Conservation (phyloP, 2,797 vertebrate species). For the Urosaurus nigricauda region DNA sequence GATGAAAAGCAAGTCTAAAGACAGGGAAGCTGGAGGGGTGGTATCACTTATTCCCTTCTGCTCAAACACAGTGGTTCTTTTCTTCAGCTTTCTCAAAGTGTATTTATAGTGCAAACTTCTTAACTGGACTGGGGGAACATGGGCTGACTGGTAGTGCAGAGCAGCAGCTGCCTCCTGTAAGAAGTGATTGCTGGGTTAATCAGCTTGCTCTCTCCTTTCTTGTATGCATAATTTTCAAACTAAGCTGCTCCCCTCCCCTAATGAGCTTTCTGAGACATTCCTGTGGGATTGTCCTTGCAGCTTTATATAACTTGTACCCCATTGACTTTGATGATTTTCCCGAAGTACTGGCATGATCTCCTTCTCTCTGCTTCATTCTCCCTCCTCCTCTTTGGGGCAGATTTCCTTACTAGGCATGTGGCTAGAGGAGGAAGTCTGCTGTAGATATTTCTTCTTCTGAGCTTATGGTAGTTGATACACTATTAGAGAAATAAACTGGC, state of each 20-base stretch:
- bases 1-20: neutral
- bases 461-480: neutral
- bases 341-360: neutral
- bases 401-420: neutral
- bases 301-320: conserved; percentile 25
- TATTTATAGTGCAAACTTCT: neutral
- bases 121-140: conserved; percentile 22
- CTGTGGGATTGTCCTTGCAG: conserved; percentile 17
- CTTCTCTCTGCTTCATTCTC: neutral
- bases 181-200: neutral
- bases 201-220: accelerated
- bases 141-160: conserved; percentile 28
- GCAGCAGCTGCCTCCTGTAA: conserved; percentile 8
- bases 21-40: neutral
- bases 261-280: conserved; percentile 23
- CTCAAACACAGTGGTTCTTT: neutral
- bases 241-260: neutral
- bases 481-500: neutral
- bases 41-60: neutral
- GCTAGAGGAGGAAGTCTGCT: neutral
- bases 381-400: neutral
- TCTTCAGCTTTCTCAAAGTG: conserved; percentile 2
- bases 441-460: neutral
- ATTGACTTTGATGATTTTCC: conserved; percentile 17
- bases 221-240: neutral